Evolutionary conservation across 2,888 invertebrate species (phyloP).

Genomic region (Allolobophora icterica): DNA sequence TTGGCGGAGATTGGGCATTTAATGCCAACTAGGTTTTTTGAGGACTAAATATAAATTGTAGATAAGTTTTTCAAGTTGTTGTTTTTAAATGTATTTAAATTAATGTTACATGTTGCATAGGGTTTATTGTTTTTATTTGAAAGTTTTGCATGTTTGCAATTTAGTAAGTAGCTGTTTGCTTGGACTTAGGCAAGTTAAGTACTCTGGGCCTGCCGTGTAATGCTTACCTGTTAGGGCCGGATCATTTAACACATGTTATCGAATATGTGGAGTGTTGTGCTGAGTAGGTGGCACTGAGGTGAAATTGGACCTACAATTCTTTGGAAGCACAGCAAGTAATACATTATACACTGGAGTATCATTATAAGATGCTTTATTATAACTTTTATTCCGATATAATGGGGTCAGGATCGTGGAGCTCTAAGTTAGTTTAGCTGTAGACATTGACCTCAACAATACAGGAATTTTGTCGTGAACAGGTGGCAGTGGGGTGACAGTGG

Average conservation of each 20-base stretch:
- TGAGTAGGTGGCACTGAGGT: not conserved
- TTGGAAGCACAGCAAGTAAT: not conserved
- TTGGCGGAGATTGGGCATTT: not conserved
- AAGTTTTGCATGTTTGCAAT: not conserved
- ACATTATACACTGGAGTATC: not conserved
- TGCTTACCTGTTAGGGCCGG: not conserved
- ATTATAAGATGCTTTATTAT: not conserved
- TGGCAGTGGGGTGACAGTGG: no score
- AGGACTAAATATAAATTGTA: not conserved
- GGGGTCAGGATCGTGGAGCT: not conserved
- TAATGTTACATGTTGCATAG: not conserved
- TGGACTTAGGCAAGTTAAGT: not conserved
- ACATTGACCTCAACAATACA: no score
- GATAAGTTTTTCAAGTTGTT: not conserved
- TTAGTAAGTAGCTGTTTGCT: not conserved
- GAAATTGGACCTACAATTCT: not conserved
- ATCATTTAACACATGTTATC: not conserved
- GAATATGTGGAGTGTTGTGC: not conserved
- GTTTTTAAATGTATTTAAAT: not conserved
- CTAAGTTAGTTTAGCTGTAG: no score
- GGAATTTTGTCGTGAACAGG: no score
- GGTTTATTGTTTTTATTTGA: constrained; percentile 8
- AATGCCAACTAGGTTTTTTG: not conserved
- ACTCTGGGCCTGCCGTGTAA: not conserved
- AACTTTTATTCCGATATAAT: not conserved